These are phyloP conservation scores for Pollenia griseotomentosa DNA, from an alignment of 2,888 invertebrate genomes.

Conservation along the genomic window DNA sequence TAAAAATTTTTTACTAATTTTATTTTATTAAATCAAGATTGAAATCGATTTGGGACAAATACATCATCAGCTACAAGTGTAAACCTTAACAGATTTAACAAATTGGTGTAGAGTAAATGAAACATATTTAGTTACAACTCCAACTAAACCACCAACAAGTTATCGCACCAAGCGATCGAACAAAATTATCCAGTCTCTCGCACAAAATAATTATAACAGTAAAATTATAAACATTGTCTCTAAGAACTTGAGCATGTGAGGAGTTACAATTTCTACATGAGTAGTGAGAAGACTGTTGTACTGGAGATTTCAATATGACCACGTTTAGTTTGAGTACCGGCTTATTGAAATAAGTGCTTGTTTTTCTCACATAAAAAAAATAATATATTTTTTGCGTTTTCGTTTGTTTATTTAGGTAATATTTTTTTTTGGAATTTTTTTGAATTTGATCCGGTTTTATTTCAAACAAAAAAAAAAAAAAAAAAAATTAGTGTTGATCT, in stretches of 20 bases:
- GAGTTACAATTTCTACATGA: not conserved
- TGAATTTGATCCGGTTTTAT: not conserved
- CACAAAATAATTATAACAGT: slow-evolving; percentile 7
- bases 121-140: not conserved
- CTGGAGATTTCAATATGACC: not conserved
- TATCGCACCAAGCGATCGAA: not conserved
- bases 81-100: too few relatives aligned
- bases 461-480: too few relatives aligned
- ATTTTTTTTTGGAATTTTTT: not conserved
- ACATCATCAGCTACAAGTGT: too few relatives aligned
- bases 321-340: slow-evolving; percentile 31
- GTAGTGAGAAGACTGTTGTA: not conserved
- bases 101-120: too few relatives aligned
- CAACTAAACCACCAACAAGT: slow-evolving; percentile 7
- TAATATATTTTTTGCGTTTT: not conserved
- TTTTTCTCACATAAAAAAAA: not conserved
- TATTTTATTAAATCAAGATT: too few relatives aligned
- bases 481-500: not conserved
- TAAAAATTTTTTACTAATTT: too few relatives aligned
- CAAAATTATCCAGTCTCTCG: not conserved
- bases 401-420: not conserved
- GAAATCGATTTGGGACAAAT: too few relatives aligned
- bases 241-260: not conserved
- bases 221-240: not conserved
- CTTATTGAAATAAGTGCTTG: slow-evolving; percentile 11